Evolutionary conservation across 1,140 invertebrate genomes (phyloP), one percentile per base, ranked within the genome.

Genomic region (Saccostrea cuccullata): DNA sequence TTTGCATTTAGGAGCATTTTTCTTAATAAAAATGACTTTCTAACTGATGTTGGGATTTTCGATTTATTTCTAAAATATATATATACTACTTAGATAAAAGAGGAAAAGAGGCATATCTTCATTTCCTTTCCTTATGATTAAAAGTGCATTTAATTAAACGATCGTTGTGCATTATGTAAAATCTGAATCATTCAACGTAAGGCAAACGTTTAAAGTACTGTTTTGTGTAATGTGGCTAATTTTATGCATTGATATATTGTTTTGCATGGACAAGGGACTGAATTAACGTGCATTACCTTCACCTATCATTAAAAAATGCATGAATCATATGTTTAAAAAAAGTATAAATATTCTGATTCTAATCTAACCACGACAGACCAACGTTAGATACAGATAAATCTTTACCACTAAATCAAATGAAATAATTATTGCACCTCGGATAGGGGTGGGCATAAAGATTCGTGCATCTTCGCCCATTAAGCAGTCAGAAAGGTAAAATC

Each of bases 251-350:
- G 26, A 15, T 77, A 11, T 77, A 77, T 15, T 2, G 30, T 26
- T 30, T 30, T 77, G 30, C 30, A 36, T 36, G 70, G 70, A 77
- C 70, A 77, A 77, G 13, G 70, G 70, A 77, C 70, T 15, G 4
- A 30, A 77, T 77, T 26, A 23, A 77, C 30, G 70, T 77, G 70
- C 26, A 36, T 77, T 36, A 30, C 70, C 70, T 77, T 77, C 70
- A 77, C 70, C 70, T 77, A 26, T 77, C 70, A 77, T 77, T 77
- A 36, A 77, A 77, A 26, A 30, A 30, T 77, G 70, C 13, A 77
- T 77, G 70, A 77, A 77, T 77, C 70, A 77, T 77, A 26, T 30
- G 17, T 0, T 73, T 26, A 5, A 40, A 26, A 15, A 30, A 26
- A 77, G 26, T 67, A 67, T 15, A 77, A 77, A 26, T 12, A 36